Evolutionary conservation across 2,797 vertebrate species (phyloP).

Genomic region (Gadopsis marmoratus): DNA sequence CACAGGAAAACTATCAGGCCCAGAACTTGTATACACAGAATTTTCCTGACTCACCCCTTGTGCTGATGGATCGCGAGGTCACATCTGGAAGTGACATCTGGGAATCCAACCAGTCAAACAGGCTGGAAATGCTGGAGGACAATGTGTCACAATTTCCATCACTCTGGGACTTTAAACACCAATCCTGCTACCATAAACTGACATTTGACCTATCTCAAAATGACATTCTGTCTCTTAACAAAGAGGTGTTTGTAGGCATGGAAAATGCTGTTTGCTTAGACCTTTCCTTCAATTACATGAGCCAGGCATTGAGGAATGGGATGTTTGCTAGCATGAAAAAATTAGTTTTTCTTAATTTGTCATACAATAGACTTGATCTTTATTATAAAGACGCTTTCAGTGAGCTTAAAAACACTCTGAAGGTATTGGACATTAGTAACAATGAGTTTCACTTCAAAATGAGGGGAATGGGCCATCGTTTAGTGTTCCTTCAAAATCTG

Average conservation of each 20-base stretch:
- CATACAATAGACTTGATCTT: constrained; percentile 87
- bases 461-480: constrained; percentile 86
- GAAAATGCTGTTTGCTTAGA: constrained; percentile 85
- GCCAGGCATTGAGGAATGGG: constrained; percentile 74
- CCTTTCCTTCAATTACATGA: constrained; percentile 88
- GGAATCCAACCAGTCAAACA: constrained; percentile 37
- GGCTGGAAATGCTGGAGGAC: constrained; percentile 9
- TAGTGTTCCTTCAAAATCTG: constrained; percentile 81
- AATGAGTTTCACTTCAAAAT: constrained; percentile 88
- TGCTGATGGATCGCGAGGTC: constrained; percentile 31
- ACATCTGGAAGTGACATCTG: constrained; percentile 7
- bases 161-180: constrained; percentile 59
- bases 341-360: constrained; percentile 83
- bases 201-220: constrained; percentile 87
- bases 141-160: constrained; percentile 30
- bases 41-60: constrained; percentile 8
- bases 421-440: constrained; percentile 84
- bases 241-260: constrained; percentile 81
- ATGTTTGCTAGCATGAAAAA: constrained; percentile 76
- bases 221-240: constrained; percentile 80
- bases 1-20: constrained; percentile 33
- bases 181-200: constrained; percentile 62
- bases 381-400: constrained; percentile 79
- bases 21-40: constrained; percentile 30
- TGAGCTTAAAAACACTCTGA: constrained; percentile 82